phyloP scores from a whole-genome alignment of 2,113 vertebrate genomes.

The Raja brachyura region DNA sequence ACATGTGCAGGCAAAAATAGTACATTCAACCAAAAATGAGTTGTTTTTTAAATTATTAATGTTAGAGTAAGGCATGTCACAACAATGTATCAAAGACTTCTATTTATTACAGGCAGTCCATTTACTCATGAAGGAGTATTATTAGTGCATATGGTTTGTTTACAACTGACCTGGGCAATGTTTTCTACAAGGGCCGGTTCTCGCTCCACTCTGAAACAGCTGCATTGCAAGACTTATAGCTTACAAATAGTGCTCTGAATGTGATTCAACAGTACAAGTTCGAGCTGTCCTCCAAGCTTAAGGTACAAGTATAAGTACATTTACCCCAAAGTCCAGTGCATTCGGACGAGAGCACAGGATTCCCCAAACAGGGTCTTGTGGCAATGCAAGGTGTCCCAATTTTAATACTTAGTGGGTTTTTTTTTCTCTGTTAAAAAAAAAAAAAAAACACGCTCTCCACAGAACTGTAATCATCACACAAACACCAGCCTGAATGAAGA shows the following conservation, averaged over 20 bases:
- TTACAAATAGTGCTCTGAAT: constrained; percentile 33
- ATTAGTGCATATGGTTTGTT: constrained; percentile 38
- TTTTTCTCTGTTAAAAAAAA: constrained; percentile 14
- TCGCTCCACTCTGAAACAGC: constrained; percentile 26
- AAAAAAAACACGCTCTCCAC: constrained; percentile 27
- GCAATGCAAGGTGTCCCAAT: neutral
- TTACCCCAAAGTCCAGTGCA: constrained; percentile 18
- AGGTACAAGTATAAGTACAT: neutral
- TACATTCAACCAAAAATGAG: constrained; percentile 49
- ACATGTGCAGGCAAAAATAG: constrained; percentile 94
- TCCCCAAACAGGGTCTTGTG: neutral
- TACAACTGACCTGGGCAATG: constrained; percentile 19
- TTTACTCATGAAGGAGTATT: constrained; percentile 32
- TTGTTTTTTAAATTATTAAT: constrained; percentile 29
- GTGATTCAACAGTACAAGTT: constrained; percentile 2
- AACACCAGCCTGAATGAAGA: constrained; percentile 11
- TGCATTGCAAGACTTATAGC: constrained; percentile 26
- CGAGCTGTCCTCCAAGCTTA: constrained; percentile 30
- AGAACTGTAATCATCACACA: constrained; percentile 17
- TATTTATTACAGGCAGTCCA: constrained; percentile 37
- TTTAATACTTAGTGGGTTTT: constrained; percentile 35
- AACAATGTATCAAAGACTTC: constrained; percentile 36
- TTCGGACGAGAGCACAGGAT: constrained; percentile 8
- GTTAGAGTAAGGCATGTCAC: constrained; percentile 37
- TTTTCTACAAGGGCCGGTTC: constrained; percentile 10